A percentile compares a stretch with the other conserved stretches of the same genome.
Evolutionary conservation across 2,797 vertebrate genomes (phyloP).

Genomic region (Sebastes taczanowskii): DNA sequence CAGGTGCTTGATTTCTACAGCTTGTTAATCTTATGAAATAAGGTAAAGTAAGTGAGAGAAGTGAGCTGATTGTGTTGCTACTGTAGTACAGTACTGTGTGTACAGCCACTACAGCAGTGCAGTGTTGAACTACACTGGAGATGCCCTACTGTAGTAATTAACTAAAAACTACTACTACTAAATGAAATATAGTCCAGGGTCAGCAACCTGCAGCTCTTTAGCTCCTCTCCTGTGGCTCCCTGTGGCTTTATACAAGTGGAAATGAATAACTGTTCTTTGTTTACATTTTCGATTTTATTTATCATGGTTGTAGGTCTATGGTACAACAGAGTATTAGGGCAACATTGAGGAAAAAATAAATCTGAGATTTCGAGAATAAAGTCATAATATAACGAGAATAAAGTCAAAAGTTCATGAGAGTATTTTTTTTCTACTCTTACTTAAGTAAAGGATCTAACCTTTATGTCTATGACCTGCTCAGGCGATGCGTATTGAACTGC

Average conservation of each 20-base stretch:
- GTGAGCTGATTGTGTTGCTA: accelerated
- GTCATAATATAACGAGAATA: no score
- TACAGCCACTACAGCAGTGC: no score
- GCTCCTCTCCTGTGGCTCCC: accelerated
- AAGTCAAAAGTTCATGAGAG: no score
- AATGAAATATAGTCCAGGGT: no score
- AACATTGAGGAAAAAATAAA: no score
- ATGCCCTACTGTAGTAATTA: neutral
- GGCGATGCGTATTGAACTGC: conserved; percentile 69
- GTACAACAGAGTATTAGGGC: no score
- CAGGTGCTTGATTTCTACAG: neutral
- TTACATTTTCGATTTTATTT: no score
- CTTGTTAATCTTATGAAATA: neutral
- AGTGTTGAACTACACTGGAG: neutral
- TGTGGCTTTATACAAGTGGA: accelerated
- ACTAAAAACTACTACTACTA: no score
- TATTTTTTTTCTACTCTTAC: neutral
- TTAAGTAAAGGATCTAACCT: neutral
- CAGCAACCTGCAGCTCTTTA: no score
- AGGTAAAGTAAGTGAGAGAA: neutral
- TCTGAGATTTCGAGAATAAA: no score
- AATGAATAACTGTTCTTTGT: no score
- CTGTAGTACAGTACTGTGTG: neutral
- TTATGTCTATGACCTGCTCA: conserved; percentile 1
- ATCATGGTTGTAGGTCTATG: no score